Percentiles rank a stretch among this genome's conserved stretches.
These are phyloP conservation scores for Parazoanthus darwini DNA, from an alignment of 92 coral and sea anemone species.

Conservation along the genomic window DNA sequence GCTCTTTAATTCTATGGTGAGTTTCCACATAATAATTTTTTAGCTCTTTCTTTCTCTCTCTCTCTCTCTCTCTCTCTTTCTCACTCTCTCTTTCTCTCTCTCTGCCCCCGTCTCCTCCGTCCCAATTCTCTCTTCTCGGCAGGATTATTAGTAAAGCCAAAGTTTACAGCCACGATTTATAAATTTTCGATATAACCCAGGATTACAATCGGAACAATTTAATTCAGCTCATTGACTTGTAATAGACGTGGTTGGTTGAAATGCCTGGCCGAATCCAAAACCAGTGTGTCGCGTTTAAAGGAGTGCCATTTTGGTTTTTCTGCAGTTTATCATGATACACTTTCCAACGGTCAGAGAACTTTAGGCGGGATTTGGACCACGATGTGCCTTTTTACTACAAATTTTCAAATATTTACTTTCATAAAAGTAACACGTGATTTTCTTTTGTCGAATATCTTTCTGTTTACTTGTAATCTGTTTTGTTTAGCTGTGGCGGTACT, in stretches of 20 bases:
- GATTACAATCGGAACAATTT: not conserved
- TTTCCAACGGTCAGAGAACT: not conserved
- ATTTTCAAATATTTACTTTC: not conserved
- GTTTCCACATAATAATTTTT: no score
- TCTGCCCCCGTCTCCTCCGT: not conserved
- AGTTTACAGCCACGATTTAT: no score
- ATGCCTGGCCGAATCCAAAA: not conserved
- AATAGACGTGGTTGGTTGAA: not conserved
- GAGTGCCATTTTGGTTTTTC: not conserved
- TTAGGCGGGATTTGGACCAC: not conserved
- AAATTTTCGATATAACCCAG: not conserved
- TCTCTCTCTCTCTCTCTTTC: no score
- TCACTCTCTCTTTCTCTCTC: no score
- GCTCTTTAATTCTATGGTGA: no score
- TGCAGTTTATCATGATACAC: no score
- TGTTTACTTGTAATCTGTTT: not conserved
- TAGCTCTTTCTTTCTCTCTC: no score
- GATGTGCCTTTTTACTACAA: not conserved
- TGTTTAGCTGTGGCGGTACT: not conserved
- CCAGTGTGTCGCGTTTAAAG: not conserved
- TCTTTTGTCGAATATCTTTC: not conserved
- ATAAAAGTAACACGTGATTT: no score
- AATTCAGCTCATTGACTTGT: not conserved
- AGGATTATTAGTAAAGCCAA: no score
- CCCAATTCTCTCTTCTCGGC: not conserved